A percentile compares a stretch with the other conserved stretches of the same genome.
phyloP scores from a whole-genome alignment of 2,797 vertebrate species.

The Euphonia xanthogaster region DNA sequence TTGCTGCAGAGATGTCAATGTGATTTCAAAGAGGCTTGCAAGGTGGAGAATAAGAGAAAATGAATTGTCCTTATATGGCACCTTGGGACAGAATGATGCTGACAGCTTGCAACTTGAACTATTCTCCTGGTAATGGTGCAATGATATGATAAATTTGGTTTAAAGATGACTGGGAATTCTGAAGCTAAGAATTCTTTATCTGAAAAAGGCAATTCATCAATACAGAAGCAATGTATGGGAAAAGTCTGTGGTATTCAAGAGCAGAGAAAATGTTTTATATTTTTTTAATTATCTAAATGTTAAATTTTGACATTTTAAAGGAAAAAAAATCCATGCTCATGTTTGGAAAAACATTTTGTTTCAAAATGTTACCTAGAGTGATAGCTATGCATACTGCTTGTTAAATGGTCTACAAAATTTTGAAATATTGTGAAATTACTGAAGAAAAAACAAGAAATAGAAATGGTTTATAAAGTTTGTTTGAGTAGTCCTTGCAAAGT shows the following conservation, averaged over 20 bases:
- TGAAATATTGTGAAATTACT: not conserved
- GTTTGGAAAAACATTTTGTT: not conserved
- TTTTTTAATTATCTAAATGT: not conserved
- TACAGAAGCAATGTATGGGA: not conserved
- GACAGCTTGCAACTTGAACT: not conserved
- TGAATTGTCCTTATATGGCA: not conserved
- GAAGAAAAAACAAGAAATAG: not conserved
- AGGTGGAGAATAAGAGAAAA: not conserved
- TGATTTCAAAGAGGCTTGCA: not conserved
- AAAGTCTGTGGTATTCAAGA: not conserved
- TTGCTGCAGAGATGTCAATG: not conserved
- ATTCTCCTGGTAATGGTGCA: not conserved
- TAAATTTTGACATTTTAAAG: not conserved
- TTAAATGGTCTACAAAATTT: not conserved
- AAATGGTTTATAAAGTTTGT: not conserved
- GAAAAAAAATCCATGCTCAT: not conserved
- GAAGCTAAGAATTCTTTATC: not conserved
- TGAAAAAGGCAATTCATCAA: not conserved
- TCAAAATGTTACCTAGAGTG: not conserved
- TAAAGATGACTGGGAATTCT: not conserved
- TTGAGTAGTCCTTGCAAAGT: not conserved
- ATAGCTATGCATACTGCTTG: not conserved
- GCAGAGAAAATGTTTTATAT: not conserved
- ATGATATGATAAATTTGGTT: not conserved
- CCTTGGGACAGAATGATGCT: not conserved